These are phyloP conservation scores for Hystrix cristata DNA, from an alignment of 2,113 vertebrate species.

Conservation along the genomic window DNA sequence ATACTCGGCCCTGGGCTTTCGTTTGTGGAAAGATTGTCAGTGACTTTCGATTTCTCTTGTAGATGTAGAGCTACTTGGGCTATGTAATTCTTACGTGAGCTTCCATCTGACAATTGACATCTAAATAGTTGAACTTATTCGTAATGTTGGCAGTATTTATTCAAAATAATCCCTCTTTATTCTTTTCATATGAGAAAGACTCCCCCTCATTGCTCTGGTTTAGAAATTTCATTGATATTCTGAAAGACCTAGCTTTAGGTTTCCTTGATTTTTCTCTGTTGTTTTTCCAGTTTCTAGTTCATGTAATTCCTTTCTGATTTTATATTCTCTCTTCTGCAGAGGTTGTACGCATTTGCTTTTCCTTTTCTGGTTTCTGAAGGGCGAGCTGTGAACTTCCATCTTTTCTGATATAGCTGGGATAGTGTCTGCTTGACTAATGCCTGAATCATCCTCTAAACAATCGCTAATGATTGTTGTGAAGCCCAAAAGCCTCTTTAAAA, in stretches of 20 bases:
- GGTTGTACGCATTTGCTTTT: background rate
- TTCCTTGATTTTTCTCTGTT: background rate
- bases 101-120: background rate
- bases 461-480: accelerated
- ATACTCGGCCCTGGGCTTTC: accelerated
- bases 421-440: accelerated
- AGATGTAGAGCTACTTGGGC: background rate
- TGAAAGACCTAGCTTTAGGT: background rate
- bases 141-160: background rate
- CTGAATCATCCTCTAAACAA: accelerated
- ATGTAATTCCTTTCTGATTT: background rate
- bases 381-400: background rate
- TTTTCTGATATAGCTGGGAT: background rate
- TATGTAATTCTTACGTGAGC: background rate
- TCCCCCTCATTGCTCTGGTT: background rate
- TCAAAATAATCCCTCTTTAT: too few species aligned
- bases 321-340: background rate
- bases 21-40: too few species aligned
- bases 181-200: too few species aligned
- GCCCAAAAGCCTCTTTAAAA: background rate
- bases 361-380: background rate
- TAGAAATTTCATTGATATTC: background rate
- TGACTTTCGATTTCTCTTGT: background rate
- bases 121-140: background rate
- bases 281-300: background rate